Percentiles rank a stretch among this genome's conserved stretches.
phyloP scores from a whole-genome alignment of 2,888 invertebrate species.

The Congeria kusceri region DNA sequence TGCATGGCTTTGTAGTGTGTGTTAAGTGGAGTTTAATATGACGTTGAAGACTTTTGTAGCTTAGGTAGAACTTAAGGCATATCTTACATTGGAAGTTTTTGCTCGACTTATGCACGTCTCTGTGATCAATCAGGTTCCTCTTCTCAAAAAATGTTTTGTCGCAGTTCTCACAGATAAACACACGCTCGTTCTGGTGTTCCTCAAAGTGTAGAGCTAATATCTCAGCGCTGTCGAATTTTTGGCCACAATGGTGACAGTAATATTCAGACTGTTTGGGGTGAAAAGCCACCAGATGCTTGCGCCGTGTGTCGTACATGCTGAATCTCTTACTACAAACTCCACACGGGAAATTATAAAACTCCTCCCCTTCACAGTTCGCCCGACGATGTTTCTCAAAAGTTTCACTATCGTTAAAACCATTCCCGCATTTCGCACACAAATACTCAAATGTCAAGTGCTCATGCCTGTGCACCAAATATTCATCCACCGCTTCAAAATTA shows the following conservation, averaged over 20 bases:
- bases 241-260: constrained; percentile 54
- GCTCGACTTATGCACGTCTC: constrained; percentile 34
- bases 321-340: constrained; percentile 46
- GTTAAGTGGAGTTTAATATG: constrained; percentile 54
- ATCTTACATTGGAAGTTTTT: constrained; percentile 49
- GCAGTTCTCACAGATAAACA: constrained; percentile 52
- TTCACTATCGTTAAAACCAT: constrained; percentile 48
- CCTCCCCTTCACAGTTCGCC: constrained; percentile 32
- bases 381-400: constrained; percentile 33
- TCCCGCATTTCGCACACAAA: constrained; percentile 48
- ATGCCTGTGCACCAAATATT: constrained; percentile 50
- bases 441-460: constrained; percentile 43
- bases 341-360: constrained; percentile 43
- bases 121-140: constrained; percentile 53
- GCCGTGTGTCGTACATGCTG: constrained; percentile 45
- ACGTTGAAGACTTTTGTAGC: constrained; percentile 50
- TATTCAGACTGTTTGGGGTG: constrained; percentile 47
- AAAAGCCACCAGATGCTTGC: constrained; percentile 46
- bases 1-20: constrained; percentile 37
- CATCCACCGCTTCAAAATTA: constrained; percentile 53
- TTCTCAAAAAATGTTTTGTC: constrained; percentile 56
- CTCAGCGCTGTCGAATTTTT: constrained; percentile 25
- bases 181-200: constrained; percentile 43
- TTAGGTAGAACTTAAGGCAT: constrained; percentile 46
- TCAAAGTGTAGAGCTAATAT: constrained; percentile 37